A percentile compares a stretch with the other conserved stretches of the same genome.
Evolutionary conservation across 2,797 vertebrate species (phyloP).

Genomic region (Sebastes nivosus): DNA sequence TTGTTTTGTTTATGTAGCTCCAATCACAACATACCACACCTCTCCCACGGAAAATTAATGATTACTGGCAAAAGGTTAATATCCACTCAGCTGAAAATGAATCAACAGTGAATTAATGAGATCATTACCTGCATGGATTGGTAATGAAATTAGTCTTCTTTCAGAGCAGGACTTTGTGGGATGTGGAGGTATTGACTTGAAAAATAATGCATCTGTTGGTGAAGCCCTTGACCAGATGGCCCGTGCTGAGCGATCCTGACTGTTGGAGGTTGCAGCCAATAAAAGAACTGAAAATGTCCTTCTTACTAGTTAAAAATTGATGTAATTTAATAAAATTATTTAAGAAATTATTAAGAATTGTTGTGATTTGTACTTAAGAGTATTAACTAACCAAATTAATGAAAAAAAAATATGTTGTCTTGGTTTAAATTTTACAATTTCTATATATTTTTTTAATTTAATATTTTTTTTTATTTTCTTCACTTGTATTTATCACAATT

Average conservation of each 20-base stretch:
- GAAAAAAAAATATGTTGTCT: background rate
- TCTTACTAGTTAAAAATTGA: background rate
- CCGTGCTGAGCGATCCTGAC: constrained; percentile 18
- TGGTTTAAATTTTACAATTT: background rate
- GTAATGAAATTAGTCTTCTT: constrained; percentile 82
- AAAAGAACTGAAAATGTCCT: background rate
- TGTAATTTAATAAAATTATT: no score
- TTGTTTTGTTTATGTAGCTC: constrained; percentile 77
- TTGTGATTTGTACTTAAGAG: background rate
- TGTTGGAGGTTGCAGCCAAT: constrained; percentile 28
- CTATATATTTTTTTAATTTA: background rate
- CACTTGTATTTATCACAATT: no score
- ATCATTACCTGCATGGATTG: constrained; percentile 84
- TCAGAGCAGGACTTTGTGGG: constrained; percentile 67
- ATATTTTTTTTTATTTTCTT: no score
- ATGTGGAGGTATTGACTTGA: constrained; percentile 75
- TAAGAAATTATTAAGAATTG: no score
- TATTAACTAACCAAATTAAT: background rate
- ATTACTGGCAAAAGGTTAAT: constrained; percentile 86
- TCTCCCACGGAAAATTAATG: constrained; percentile 83
- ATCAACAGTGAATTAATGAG: constrained; percentile 85
- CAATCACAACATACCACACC: constrained; percentile 77
- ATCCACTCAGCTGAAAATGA: constrained; percentile 85
- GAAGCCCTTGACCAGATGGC: constrained; percentile 67
- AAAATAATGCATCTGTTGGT: constrained; percentile 72